Evolutionary conservation across 1,140 invertebrate species (phyloP), one percentile per base, ranked within the genome.

Genomic region (Arion vulgaris): DNA sequence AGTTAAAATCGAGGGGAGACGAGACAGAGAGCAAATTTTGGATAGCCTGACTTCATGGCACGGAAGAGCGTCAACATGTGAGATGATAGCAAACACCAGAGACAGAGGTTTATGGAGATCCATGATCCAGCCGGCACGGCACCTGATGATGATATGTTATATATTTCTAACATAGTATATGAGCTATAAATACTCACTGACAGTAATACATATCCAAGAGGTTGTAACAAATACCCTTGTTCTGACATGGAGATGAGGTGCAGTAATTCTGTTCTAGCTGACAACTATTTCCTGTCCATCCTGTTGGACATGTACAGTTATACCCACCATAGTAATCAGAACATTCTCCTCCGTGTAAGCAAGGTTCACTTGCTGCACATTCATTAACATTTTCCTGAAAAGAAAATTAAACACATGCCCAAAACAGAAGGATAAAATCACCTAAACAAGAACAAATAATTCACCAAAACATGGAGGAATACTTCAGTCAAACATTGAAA

Each of bases 341-440:
- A 53, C 73, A 75, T 17, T 45, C 53, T 19, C 73, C 73, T 17
- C 73, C 73, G 53, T 75, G 73, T n/a, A 51, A 45, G 28, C 73
- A 75, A 5, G 73, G 73, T 2, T 75, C 45, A 45, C n/a, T 0
- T 28, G 53, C 28, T n/a, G 9, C 41, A n/a, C 71, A 72, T 9
- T 41, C 41, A 72, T 72, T 23, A 72, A 72, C 34, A 72, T 39
- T 26, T 45, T 45, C 36, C 71, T 72, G 71, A 72, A 72, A 41
- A n/a, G 11, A 45, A n/a, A n/a, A n/a, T n/a, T n/a, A n/a, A n/a
- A n/a, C n/a, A n/a, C n/a, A n/a, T n/a, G n/a, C n/a, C n/a, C n/a
- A n/a, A n/a, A n/a, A n/a, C 5, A 41, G 41, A 41, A 71, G 4
- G 15, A 2, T 32, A 13, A 5, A 34, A 11, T 39, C 26, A 39